Percentiles rank a stretch among this genome's conserved stretches.
These are phyloP conservation scores for Percopsis omiscomaycus DNA, from an alignment of 2,797 vertebrate species.

Conservation along the genomic window DNA sequence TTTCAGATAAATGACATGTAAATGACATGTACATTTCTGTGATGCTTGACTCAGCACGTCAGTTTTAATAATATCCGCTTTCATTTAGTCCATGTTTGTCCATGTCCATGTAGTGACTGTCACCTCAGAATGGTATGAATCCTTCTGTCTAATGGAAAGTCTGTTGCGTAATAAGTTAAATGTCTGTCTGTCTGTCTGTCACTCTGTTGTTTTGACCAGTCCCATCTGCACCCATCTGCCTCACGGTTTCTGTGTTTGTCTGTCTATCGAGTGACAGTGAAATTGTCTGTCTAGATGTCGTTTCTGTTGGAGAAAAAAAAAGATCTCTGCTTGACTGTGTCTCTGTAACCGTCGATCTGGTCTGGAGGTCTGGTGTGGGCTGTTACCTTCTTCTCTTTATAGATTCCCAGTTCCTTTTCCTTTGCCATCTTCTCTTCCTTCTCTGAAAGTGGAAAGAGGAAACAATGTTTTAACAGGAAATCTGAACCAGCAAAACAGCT, in stretches of 20 bases:
- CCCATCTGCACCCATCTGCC: background rate
- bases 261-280: background rate
- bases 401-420: slow-evolving; percentile 95
- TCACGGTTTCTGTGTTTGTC: background rate
- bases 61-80: too few relatives aligned
- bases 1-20: too few relatives aligned
- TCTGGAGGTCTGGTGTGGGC: background rate
- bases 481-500: too few relatives aligned
- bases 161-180: too few relatives aligned
- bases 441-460: slow-evolving; percentile 77
- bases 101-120: too few relatives aligned
- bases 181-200: slow-evolving; percentile 3
- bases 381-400: slow-evolving; percentile 93
- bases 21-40: too few relatives aligned
- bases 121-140: too few relatives aligned
- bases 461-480: slow-evolving; percentile 13
- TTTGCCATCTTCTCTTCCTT: slow-evolving; percentile 93
- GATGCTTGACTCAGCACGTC: too few relatives aligned
- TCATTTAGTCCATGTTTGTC: slow-evolving; percentile 28
- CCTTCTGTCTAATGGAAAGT: too few relatives aligned
- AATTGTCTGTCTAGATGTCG: background rate
- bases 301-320: background rate
- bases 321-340: background rate
- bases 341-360: background rate
- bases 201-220: background rate